Conservation (phyloP, 2,888 invertebrate genomes). For the Tribolium freemani region DNA sequence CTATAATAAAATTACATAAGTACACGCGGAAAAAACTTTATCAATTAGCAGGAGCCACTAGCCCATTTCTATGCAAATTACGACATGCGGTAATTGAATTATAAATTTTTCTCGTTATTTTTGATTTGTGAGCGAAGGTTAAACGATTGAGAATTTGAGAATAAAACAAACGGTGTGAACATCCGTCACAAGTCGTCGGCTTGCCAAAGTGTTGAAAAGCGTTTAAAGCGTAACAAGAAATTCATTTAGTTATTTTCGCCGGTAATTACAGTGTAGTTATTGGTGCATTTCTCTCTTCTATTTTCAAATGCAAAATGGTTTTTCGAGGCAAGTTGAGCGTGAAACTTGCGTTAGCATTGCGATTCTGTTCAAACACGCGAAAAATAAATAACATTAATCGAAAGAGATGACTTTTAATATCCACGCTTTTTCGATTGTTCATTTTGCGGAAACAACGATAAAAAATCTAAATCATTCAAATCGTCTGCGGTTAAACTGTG, state of each 20-base stretch:
- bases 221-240: constrained; percentile 11
- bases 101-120: background rate
- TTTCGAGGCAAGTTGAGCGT: constrained; percentile 20
- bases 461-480: too few relatives aligned
- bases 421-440: background rate
- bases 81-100: background rate
- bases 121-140: background rate
- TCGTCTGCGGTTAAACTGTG: too few relatives aligned
- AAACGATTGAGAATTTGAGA: background rate
- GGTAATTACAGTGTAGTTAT: constrained; percentile 17
- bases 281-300: constrained; percentile 16
- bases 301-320: constrained; percentile 8
- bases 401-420: constrained; percentile 8
- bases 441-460: background rate
- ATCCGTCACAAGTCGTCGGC: background rate
- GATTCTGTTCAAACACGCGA: constrained; percentile 19
- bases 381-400: constrained; percentile 11
- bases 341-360: constrained; percentile 5
- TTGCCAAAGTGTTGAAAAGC: background rate
- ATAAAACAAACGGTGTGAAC: background rate
- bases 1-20: background rate
- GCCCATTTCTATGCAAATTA: background rate
- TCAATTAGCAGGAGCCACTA: background rate
- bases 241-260: background rate
- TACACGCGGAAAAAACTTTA: background rate